Percentiles rank a stretch among this genome's conserved stretches.
Conservation (phyloP, 2,113 vertebrate species). For the Sprattus sprattus region DNA sequence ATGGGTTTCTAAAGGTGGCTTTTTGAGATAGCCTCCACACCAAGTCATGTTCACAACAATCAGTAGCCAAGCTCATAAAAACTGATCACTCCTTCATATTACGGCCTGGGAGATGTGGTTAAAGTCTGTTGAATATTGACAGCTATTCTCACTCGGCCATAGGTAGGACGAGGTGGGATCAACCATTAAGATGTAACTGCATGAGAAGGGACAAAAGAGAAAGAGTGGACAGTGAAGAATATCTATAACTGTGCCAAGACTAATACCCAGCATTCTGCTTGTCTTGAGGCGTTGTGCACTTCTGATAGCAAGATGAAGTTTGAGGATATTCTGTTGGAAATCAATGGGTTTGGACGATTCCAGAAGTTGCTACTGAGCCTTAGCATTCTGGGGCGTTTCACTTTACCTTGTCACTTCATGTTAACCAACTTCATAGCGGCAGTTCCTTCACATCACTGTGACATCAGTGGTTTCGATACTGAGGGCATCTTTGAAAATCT, state of each 20-base stretch:
- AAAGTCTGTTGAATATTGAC: neutral
- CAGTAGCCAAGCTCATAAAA: neutral
- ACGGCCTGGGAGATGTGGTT: neutral
- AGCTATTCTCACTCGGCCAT: neutral
- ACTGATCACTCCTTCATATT: neutral
- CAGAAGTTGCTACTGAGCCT: neutral
- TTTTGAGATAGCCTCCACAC: too few relatives aligned
- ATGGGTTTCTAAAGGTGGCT: too few relatives aligned
- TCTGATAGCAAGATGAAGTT: neutral
- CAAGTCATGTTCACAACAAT: neutral
- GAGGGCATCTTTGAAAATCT: slow-evolving; percentile 64
- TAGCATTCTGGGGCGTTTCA: slow-evolving; percentile 38
- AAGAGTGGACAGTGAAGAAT: neutral
- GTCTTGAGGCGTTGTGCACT: neutral
- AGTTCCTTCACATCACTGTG: slow-evolving; percentile 74
- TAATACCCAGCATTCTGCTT: too few relatives aligned
- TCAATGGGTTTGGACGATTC: slow-evolving; percentile 2
- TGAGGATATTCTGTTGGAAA: neutral
- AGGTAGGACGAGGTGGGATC: neutral
- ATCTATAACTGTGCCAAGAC: too few relatives aligned
- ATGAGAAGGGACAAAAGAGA: neutral
- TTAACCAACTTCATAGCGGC: slow-evolving; percentile 79
- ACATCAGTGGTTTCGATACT: slow-evolving; percentile 56
- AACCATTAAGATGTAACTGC: neutral
- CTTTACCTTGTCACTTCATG: slow-evolving; percentile 78